Percentiles rank a stretch among this genome's conserved stretches.
Evolutionary conservation across 2,888 invertebrate species (phyloP).

Genomic region (Frankliniella intonsa): DNA sequence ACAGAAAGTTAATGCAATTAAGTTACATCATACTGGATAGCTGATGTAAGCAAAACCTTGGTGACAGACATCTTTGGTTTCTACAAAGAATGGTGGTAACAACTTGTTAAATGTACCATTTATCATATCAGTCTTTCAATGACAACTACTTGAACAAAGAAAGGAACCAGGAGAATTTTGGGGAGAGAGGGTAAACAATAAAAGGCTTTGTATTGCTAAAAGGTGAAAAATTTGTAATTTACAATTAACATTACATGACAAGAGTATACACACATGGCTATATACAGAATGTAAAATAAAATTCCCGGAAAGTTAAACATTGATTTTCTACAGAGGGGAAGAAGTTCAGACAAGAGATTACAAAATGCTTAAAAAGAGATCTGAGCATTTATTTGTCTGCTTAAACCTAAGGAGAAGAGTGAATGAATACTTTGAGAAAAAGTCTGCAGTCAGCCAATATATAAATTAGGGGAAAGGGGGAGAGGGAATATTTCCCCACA

Average conservation of each 20-base stretch:
- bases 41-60: too few relatives aligned
- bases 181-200: background rate
- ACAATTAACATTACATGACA: background rate
- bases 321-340: slow-evolving; percentile 12
- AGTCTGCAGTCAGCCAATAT: background rate
- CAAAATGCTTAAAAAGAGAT: slow-evolving; percentile 27
- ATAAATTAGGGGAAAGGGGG: background rate
- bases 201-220: slow-evolving; percentile 2
- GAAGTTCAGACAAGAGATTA: slow-evolving; percentile 20
- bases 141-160: background rate
- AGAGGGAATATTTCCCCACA: background rate
- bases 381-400: slow-evolving; percentile 25
- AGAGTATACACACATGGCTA: slow-evolving; percentile 17
- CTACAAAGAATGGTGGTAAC: too few relatives aligned
- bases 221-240: slow-evolving; percentile 25
- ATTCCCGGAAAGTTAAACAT: slow-evolving; percentile 3
- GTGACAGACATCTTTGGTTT: too few relatives aligned
- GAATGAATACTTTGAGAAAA: slow-evolving; percentile 7
- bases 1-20: too few relatives aligned
- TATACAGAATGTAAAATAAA: background rate
- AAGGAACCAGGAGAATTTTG: too few relatives aligned
- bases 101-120: background rate
- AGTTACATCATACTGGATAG: too few relatives aligned
- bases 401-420: slow-evolving; percentile 11
- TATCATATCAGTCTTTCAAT: too few relatives aligned